Base-by-base conservation (phyloP, 2,888 invertebrate genomes). In the Microctonus hyperodae region DNA sequence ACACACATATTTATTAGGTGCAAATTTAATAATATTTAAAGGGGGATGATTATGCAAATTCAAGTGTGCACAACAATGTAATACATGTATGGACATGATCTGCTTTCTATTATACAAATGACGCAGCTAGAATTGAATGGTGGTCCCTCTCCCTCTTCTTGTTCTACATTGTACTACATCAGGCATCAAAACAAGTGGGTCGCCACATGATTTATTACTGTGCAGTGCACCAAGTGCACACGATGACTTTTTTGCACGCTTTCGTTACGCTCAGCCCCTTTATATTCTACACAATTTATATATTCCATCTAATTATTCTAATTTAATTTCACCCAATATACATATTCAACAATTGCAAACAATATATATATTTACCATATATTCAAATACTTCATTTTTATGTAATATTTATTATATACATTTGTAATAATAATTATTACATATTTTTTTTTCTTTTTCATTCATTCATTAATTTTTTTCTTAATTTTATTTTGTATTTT, bases 171-270 rank as follows among this genome's bases (percentile, higher is more conserved):
- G 20, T 44, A 44, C 44, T n/a, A n/a, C n/a, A n/a, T n/a, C n/a
- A 16, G 16, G 9, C 44, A 16, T 9, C 48, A 51, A 51, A 28
- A 33, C 40, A 65, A 65, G 58, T 65, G 65, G 65, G 65, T 65
- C 65, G 65, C 37, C 55, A 31, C 23, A 65, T 65, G 65, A 65
- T 65, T 65, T 65, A 65, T 65, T 28, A 59, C 33, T 23, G 20
- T 33, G 33, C n/a, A 13, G 13, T 44, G 44, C 44, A 44, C n/a
- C 7, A 44, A 44, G 16, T 16, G 44, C 44, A 44, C 48, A 50
- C 61, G 51, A 61, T 61, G 48, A 48, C 48, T n/a, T 61, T 61
- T 61, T 61, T 61, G 50, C 61, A 61, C 50, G 50, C 48, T 51
- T 61, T 20, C 33, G 50, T 61, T 50, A 61, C 61, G 51, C 61